Evolutionary conservation across 2,113 vertebrate genomes (phyloP), one percentile per base, ranked within the genome.

Genomic region (Lanius ludovicianus): DNA sequence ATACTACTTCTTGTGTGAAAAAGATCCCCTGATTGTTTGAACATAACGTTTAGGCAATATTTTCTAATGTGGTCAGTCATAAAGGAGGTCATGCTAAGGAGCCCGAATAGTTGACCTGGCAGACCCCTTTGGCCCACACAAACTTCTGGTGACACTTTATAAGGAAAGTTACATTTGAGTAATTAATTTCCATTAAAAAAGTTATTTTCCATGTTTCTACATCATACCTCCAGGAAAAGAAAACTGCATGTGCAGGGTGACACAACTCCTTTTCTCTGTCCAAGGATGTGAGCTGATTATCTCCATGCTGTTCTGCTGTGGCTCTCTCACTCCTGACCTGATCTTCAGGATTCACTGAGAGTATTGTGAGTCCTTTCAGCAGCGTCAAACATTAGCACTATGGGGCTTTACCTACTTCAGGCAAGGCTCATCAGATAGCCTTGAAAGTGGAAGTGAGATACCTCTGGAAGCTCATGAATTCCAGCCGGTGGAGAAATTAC

Each of bases 391-490:
- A 12, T 6, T 9, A 75, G 14, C 44, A 70, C 9, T 53, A 18
- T n/a, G 28, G 35, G 18, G 33, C 49, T 52, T 69, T 37, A 31
- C 63, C 52, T 74, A 0, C 47, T 37, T 85, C 67, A 33, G 44
- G 13, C 28, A 69, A 60, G 21, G 57, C 47, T 87, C 22, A 23
- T 76, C 57, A n/a, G 37, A 37, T 37, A 37, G 37, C 37, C 37
- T 37, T 37, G 37, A 37, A 37, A 41, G 41, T 44, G 33, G 46
- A 50, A 74, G 3, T 3, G 2, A 27, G 12, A 64, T 2, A 3
- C 28, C 41, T 87, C 85, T 79, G 50, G 42, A 84, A 90, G 59
- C n/a, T 83, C 60, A 39, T 39, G 20, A 69, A 86, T 77, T 92
- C 55, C 19, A 50, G 15, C 11, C 1, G 0, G 13, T 47, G 30